phyloP scores from a whole-genome alignment of 1,140 invertebrate genomes.

The Battus philenor region DNA sequence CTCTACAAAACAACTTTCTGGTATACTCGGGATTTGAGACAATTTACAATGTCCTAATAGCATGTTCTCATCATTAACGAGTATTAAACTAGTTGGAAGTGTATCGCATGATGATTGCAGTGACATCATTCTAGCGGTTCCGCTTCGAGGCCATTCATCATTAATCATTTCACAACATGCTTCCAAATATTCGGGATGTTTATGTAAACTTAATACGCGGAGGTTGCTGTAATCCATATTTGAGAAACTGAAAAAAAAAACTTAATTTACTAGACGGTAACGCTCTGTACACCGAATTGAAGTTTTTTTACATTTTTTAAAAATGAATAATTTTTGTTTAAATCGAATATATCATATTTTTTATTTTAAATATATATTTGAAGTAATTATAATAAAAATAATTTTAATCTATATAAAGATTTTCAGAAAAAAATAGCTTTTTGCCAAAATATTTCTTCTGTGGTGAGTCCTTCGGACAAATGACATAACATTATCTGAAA shows the following conservation, averaged over 20 bases:
- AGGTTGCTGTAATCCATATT: slow-evolving; percentile 43
- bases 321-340: no score
- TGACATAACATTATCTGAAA: no score
- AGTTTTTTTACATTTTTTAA: no score
- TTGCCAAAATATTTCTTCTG: no score
- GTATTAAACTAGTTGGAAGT: slow-evolving; percentile 83
- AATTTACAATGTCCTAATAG: slow-evolving; percentile 87
- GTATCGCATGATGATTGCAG: slow-evolving; percentile 81
- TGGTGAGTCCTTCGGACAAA: no score
- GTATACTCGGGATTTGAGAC: slow-evolving; percentile 79
- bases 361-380: no score
- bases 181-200: slow-evolving; percentile 80
- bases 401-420: no score
- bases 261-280: no score
- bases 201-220: slow-evolving; percentile 80
- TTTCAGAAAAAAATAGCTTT: no score
- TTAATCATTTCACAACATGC: slow-evolving; percentile 85
- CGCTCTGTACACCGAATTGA: no score
- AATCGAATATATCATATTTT: no score
- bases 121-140: slow-evolving; percentile 83
- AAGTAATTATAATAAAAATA: no score
- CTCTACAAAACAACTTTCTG: slow-evolving; percentile 83
- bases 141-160: slow-evolving; percentile 87
- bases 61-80: slow-evolving; percentile 76
- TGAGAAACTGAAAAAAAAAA: background rate